Evolutionary conservation across 2,797 vertebrate species (phyloP).

Genomic region (Parotocinclus haroldoi): DNA sequence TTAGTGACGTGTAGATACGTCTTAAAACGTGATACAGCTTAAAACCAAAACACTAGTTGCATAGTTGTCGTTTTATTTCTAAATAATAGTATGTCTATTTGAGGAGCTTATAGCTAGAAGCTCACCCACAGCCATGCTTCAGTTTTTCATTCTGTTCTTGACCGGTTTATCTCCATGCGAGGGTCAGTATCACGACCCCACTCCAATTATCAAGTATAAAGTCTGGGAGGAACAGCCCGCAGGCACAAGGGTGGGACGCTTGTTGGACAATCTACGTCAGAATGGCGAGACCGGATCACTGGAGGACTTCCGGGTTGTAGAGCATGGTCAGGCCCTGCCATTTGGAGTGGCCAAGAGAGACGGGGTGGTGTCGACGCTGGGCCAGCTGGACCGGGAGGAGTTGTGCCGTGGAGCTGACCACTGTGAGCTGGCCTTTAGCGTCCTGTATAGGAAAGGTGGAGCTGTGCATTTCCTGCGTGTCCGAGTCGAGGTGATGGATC

Average conservation of each 20-base stretch:
- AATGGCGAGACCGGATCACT: slow-evolving; percentile 56
- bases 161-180: slow-evolving; percentile 47
- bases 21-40: no score
- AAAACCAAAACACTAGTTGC: neutral
- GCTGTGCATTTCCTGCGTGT: slow-evolving; percentile 78
- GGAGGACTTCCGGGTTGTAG: slow-evolving; percentile 82
- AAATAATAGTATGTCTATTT: neutral
- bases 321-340: slow-evolving; percentile 75
- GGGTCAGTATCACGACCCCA: slow-evolving; percentile 45
- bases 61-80: slow-evolving; percentile 31
- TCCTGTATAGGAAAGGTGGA: slow-evolving; percentile 75
- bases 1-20: no score
- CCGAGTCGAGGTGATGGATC: slow-evolving; percentile 82
- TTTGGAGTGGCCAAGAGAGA: slow-evolving; percentile 72
- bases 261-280: slow-evolving; percentile 75
- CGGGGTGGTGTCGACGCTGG: slow-evolving; percentile 76
- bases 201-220: slow-evolving; percentile 68
- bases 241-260: slow-evolving; percentile 78
- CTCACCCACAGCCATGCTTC: slow-evolving; percentile 61
- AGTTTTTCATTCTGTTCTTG: slow-evolving; percentile 52
- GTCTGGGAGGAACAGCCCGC: slow-evolving; percentile 80
- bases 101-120: neutral
- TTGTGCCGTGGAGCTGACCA: slow-evolving; percentile 78
- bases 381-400: slow-evolving; percentile 82
- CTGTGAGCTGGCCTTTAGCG: slow-evolving; percentile 82